phyloP scores from a whole-genome alignment of 2,888 invertebrate species.

The Clistopyga incitator region DNA sequence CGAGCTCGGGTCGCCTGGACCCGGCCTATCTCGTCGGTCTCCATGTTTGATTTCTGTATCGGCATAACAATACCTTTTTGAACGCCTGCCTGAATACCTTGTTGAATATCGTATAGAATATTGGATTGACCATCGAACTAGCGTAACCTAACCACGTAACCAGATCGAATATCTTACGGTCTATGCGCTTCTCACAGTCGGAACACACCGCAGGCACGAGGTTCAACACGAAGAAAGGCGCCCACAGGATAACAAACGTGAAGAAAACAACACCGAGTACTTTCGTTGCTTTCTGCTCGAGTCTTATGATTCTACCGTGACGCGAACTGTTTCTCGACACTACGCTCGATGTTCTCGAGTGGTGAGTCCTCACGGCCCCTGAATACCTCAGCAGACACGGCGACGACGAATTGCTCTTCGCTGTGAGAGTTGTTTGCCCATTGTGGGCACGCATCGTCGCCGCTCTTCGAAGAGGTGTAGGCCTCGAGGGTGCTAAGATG shows the following conservation, averaged over 20 bases:
- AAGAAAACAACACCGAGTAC: slow-evolving; percentile 97
- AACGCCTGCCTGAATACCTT: slow-evolving; percentile 96
- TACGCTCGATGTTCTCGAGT: slow-evolving; percentile 92
- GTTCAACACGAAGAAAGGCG: slow-evolving; percentile 97
- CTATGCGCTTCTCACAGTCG: slow-evolving; percentile 91
- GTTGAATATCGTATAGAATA: slow-evolving; percentile 98
- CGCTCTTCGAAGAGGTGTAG: slow-evolving; percentile 86
- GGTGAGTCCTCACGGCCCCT: slow-evolving; percentile 88
- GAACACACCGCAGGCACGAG: slow-evolving; percentile 93
- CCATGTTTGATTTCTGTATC: slow-evolving; percentile 88
- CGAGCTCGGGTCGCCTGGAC: slow-evolving; percentile 75
- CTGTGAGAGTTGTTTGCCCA: slow-evolving; percentile 76
- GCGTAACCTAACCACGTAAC: slow-evolving; percentile 97
- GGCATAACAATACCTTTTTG: slow-evolving; percentile 93
- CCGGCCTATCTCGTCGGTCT: slow-evolving; percentile 85
- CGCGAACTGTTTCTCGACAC: slow-evolving; percentile 92
- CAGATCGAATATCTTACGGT: slow-evolving; percentile 93
- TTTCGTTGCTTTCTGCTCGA: slow-evolving; percentile 98
- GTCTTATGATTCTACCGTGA: slow-evolving; percentile 92
- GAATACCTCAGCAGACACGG: slow-evolving; percentile 86
- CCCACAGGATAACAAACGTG: slow-evolving; percentile 97
- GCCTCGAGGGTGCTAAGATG: slow-evolving; percentile 76
- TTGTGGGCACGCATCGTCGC: slow-evolving; percentile 87
- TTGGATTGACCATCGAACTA: slow-evolving; percentile 97
- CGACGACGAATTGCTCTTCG: slow-evolving; percentile 85